Base-by-base conservation (phyloP, 2,888 invertebrate genomes). In the Sinopyrophorus schimmeli region DNA sequence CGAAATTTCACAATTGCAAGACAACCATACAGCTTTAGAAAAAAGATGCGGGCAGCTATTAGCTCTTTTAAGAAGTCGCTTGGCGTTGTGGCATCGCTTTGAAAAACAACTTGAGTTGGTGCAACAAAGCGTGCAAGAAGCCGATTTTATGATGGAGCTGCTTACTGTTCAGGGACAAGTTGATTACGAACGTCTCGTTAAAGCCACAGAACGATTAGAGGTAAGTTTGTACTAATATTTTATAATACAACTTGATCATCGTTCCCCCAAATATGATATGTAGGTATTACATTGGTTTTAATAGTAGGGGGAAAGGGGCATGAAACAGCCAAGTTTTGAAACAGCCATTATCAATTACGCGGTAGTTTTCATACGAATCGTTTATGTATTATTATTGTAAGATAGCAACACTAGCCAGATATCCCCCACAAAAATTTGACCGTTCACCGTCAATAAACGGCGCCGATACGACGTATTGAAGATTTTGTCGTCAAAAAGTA, bases 81-180 rank as follows among this genome's bases (percentile, higher is more conserved):
- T 87, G 23, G 79, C 79, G 2, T 73, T 91, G 14, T 92, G 91
- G 91, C 77, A 83, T 43, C 76, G 87, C 14, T 90, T 88, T 68
- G 90, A 90, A 65, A 76, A 81, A 2, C 88, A 89, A 61, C 70
- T 91, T 58, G 90, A 91, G 61, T 66, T 84, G 68, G 89, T 91
- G 6, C 88, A 89, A 54, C 85, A 88, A 37, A 89, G 88, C 0
- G 89, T 90, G 0, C 82, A 89, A 43, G 90, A 91, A 62, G 88
- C 90, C 0, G 90, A 91, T 69, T 91, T 89, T 63, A 89, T 91
- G 89, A 88, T 89, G 76, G 90, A 91, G 58, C 74, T 91, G 47
- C 76, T 91, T 7, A 87, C 88, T 0, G 86, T 91, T 0, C 90
- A 91, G 66, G 90, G 89, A 1, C 86, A 87, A 52, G 87, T 91